Conservation (phyloP, 2,113 vertebrate species). For the Crocuta crocuta region DNA sequence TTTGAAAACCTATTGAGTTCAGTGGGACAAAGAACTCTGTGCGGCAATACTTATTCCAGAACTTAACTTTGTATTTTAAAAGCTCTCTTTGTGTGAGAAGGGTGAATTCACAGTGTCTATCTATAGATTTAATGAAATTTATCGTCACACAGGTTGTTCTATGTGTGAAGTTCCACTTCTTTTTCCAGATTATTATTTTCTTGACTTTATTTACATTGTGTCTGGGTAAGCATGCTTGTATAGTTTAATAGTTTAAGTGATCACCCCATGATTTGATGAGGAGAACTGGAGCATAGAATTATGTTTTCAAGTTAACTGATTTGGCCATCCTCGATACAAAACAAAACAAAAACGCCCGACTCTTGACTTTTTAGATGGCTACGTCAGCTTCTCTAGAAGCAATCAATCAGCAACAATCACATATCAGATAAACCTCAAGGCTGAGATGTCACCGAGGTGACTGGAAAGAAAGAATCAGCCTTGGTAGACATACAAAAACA, state of each 20-base stretch:
- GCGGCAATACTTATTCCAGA: not conserved
- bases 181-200: conserved; percentile 40
- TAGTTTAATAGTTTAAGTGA: conserved; percentile 44
- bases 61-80: conserved; percentile 52
- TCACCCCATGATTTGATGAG: conserved; percentile 3
- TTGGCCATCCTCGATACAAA: conserved; percentile 48
- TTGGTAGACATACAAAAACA: not conserved
- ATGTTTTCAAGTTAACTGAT: conserved; percentile 54
- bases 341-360: conserved; percentile 25
- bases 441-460: not conserved
- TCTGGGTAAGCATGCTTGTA: conserved; percentile 17
- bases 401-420: not conserved
- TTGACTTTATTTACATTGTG: conserved; percentile 45
- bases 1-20: not conserved
- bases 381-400: not conserved
- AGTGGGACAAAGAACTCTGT: not conserved
- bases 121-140: not conserved
- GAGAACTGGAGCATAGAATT: conserved; percentile 15
- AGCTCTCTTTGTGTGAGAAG: not conserved
- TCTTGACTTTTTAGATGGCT: conserved; percentile 16
- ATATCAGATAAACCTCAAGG: conserved; percentile 8
- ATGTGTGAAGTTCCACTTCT: not conserved
- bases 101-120: not conserved
- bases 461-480: not conserved
- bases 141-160: not conserved